A percentile compares a stretch with the other conserved stretches of the same genome.
phyloP scores from a whole-genome alignment of 1,140 invertebrate species.

The Potamilus streckersoni region DNA sequence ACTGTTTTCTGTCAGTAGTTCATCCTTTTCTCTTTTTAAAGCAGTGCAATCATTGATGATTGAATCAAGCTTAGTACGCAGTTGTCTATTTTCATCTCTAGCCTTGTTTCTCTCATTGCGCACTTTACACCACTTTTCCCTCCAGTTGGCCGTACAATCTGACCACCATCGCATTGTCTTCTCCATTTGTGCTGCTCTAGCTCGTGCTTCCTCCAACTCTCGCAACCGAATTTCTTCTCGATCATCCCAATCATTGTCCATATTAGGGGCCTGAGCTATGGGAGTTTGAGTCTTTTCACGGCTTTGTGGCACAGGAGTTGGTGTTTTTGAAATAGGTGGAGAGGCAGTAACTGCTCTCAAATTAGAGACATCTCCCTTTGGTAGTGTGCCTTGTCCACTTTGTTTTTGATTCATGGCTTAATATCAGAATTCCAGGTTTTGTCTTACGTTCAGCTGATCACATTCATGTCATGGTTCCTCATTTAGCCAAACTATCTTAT shows the following conservation, averaged over 20 bases:
- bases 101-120: constrained; percentile 72
- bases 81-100: constrained; percentile 84
- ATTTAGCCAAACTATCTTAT: too few relatives aligned
- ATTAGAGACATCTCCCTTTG: constrained; percentile 30
- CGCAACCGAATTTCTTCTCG: constrained; percentile 58
- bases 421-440: too few relatives aligned
- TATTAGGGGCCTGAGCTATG: constrained; percentile 16
- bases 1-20: constrained; percentile 81
- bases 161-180: constrained; percentile 99
- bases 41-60: constrained; percentile 81
- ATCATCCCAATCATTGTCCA: constrained; percentile 27
- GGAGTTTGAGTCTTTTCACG: constrained; percentile 15
- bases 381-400: not conserved
- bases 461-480: too few relatives aligned
- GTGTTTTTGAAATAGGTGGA: constrained; percentile 16
- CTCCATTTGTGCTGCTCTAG: constrained; percentile 95
- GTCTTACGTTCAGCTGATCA: too few relatives aligned
- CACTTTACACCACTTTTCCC: constrained; percentile 97
- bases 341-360: constrained; percentile 18
- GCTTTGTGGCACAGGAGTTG: constrained; percentile 10
- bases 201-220: constrained; percentile 90
- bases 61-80: constrained; percentile 83
- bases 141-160: constrained; percentile 89
- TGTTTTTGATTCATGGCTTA: constrained; percentile 17
- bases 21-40: constrained; percentile 83